phyloP scores from a whole-genome alignment of 2,797 vertebrate species.

The Sebastes vulpes region DNA sequence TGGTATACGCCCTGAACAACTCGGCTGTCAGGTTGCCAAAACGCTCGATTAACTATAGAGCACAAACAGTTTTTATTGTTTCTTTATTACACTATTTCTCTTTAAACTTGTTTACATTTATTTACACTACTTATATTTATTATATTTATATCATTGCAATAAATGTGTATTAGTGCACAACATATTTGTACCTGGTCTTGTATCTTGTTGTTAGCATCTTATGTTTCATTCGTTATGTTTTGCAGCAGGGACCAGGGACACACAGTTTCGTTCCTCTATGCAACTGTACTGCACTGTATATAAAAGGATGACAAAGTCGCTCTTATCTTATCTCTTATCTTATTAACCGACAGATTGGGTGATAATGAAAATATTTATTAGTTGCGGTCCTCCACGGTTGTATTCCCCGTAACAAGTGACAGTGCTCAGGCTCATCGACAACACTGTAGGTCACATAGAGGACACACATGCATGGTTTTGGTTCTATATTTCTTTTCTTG shows the following conservation, averaged over 20 bases:
- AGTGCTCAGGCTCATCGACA: not conserved
- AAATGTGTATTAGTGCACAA: not conserved
- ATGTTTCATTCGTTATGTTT: not conserved
- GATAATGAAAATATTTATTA: not conserved
- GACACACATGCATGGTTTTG: conserved; percentile 14
- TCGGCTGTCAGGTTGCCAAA: no score
- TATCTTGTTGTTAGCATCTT: not conserved
- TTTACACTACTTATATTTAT: not conserved
- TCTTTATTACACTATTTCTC: no score
- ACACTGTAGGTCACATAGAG: conserved; percentile 19
- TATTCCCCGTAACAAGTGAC: not conserved
- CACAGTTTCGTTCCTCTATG: not conserved
- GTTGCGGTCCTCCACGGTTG: not conserved
- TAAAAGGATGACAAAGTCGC: not conserved
- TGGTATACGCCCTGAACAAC: no score
- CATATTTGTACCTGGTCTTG: not conserved
- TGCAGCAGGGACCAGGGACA: not conserved
- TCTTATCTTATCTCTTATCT: not conserved
- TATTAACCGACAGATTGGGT: not conserved
- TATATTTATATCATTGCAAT: not conserved
- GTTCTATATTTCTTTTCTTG: conserved; percentile 6
- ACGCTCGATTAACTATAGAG: no score
- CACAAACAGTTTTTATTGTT: no score
- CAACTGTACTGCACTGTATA: not conserved
- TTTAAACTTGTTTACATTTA: not conserved